A percentile compares a stretch with the other conserved stretches of the same genome.
These are phyloP conservation scores for Drosophila pallidifrons DNA, from an alignment of 1,140 invertebrate species.

Conservation along the genomic window DNA sequence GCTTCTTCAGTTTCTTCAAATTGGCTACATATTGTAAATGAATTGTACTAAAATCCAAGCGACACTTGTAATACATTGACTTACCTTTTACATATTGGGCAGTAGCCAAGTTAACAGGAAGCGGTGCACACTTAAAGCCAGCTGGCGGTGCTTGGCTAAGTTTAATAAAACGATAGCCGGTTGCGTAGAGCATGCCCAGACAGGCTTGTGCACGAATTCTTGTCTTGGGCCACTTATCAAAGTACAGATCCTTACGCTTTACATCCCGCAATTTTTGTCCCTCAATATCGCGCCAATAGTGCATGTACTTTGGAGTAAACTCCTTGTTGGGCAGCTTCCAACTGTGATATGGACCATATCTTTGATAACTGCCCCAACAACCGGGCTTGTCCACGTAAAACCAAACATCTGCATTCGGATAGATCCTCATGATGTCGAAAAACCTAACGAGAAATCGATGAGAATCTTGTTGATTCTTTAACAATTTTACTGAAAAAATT, in stretches of 20 bases:
- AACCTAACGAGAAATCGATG: background rate
- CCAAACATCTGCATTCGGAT: conserved; percentile 51
- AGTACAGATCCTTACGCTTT: conserved; percentile 57
- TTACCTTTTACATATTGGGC: conserved; percentile 49
- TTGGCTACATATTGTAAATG: conserved; percentile 5
- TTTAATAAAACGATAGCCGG: conserved; percentile 58
- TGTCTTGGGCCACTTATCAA: conserved; percentile 45
- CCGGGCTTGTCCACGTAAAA: conserved; percentile 60
- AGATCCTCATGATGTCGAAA: conserved; percentile 49
- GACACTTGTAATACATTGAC: background rate
- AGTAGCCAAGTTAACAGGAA: conserved; percentile 62
- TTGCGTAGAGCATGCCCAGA: conserved; percentile 69
- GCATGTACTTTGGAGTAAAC: conserved; percentile 42
- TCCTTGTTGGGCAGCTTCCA: conserved; percentile 47
- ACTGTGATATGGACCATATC: conserved; percentile 48
- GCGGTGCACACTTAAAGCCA: conserved; percentile 66
- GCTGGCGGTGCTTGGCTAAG: conserved; percentile 51
- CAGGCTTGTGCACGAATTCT: conserved; percentile 69
- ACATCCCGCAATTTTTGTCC: conserved; percentile 52
- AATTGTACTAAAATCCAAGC: background rate
- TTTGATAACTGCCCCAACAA: conserved; percentile 51
- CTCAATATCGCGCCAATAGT: conserved; percentile 63
- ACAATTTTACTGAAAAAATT: background rate
- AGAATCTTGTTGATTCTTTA: background rate
- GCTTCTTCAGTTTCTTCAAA: conserved; percentile 13